Evolutionary conservation across 64 coral and sea anemone genomes (phyloP), one percentile per base, ranked within the genome.

Genomic region (Montipora efflorescens): DNA sequence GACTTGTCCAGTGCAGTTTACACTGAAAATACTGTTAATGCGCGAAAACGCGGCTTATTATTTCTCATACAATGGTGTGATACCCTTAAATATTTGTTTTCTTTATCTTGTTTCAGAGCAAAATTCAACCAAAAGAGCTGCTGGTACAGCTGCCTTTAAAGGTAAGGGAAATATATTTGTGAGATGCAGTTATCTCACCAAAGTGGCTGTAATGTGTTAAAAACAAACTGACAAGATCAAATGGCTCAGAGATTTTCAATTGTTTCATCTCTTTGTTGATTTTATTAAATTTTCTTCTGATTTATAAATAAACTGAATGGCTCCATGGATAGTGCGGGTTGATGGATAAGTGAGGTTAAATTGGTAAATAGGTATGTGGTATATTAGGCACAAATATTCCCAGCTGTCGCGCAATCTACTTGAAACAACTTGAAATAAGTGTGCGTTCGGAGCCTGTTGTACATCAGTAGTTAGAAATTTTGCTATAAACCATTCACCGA

Each of bases 261-360:
- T 73, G 23, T 73, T 73, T 73, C 19, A 73, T 73, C 23, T 73
- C 70, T 73, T 73, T 73, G 70, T 73, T 73, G 70, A 73, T 73
- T 73, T 21, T 28, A 73, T 73, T 73, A 76, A 36, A 76, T 47
- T 64, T 64, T 28, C 59, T 19, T 64, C 59, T 64, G 59, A 64
- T 64, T 64, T 64, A 64, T 64, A 64, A 64, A 64, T 64, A 11
- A 64, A 12, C 74, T 16, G 44, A 47, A 76, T 76, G 28, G 74
- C 25, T 47, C n/a, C n/a, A 64, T 64, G 59, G 8, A 64, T 64
- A 64, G 59, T 11, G 70, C 16, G 70, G 70, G 70, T 73, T 21
- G 70, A 28, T 25, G 70, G 70, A 73, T 73, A 73, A 73, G 70
- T 25, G 59, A 64, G 7, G 70, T 73, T 73, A 23, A 73, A 73